Percentiles rank a stretch among this genome's conserved stretches.
phyloP scores from a whole-genome alignment of 2,113 vertebrate species.

The Callipepla californica region DNA sequence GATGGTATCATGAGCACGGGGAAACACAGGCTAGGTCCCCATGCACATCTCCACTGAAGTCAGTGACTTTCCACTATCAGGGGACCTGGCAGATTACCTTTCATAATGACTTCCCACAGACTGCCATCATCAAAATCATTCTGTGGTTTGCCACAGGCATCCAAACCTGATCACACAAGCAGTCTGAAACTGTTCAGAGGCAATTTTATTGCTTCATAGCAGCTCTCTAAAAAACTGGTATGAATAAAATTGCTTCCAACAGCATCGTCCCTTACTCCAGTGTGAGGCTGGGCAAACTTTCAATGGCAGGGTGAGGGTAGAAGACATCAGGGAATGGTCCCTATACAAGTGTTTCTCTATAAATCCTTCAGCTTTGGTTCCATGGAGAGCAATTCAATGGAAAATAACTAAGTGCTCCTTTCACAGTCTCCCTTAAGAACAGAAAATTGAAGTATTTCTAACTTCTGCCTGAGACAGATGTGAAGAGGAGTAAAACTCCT shows the following conservation, averaged over 20 bases:
- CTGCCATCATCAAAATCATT: neutral
- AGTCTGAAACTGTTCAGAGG: neutral
- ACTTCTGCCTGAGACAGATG: neutral
- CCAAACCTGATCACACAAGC: neutral
- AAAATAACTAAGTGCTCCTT: slow-evolving; percentile 8
- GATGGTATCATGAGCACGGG: fast-evolving
- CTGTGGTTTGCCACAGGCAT: neutral
- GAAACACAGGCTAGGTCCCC: neutral
- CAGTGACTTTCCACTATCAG: neutral
- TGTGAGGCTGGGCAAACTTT: neutral
- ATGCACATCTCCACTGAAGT: neutral
- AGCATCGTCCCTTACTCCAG: neutral
- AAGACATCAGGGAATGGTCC: neutral
- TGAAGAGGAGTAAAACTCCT: neutral
- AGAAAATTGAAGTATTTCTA: neutral
- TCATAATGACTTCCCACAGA: fast-evolving
- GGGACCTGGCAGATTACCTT: neutral
- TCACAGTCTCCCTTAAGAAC: neutral
- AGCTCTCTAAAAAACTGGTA: neutral
- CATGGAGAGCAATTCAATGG: neutral
- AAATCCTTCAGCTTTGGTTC: neutral
- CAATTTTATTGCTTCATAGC: neutral
- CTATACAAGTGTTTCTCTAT: neutral
- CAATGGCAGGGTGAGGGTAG: neutral
- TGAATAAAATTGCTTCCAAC: neutral